A percentile compares a stretch with the other conserved stretches of the same genome.
Evolutionary conservation across 2,113 vertebrate genomes (phyloP).

Genomic region (Neomonachus schauinslandi): DNA sequence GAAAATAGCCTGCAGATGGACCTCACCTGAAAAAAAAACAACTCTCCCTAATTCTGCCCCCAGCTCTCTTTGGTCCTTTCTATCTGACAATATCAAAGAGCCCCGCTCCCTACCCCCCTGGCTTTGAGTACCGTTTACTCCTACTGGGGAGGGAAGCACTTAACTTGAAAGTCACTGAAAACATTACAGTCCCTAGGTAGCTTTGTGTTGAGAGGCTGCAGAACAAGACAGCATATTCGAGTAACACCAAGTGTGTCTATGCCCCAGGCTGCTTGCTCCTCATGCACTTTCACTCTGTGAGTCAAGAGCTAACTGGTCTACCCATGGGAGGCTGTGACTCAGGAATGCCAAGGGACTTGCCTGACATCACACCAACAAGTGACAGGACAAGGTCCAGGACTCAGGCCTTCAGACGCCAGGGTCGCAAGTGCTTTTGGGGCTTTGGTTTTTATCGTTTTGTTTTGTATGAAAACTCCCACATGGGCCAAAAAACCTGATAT

Average conservation of each 20-base stretch:
- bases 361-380: background rate
- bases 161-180: background rate
- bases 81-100: background rate
- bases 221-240: background rate
- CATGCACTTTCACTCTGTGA: rapidly evolving
- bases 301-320: background rate
- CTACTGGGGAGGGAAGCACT: background rate
- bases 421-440: background rate
- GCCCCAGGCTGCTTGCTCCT: background rate
- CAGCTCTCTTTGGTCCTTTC: background rate
- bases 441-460: background rate
- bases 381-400: background rate
- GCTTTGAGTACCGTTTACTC: background rate
- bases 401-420: background rate
- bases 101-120: background rate
- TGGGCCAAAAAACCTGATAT: background rate
- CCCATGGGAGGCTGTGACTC: background rate
- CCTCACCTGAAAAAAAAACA: background rate
- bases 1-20: background rate
- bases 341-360: background rate
- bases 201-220: background rate
- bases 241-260: rapidly evolving
- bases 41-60: background rate
- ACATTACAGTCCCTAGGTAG: background rate
- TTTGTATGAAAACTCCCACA: background rate